These are phyloP conservation scores for Antheraea mylitta DNA, from an alignment of 1,140 invertebrate species.

Conservation along the genomic window DNA sequence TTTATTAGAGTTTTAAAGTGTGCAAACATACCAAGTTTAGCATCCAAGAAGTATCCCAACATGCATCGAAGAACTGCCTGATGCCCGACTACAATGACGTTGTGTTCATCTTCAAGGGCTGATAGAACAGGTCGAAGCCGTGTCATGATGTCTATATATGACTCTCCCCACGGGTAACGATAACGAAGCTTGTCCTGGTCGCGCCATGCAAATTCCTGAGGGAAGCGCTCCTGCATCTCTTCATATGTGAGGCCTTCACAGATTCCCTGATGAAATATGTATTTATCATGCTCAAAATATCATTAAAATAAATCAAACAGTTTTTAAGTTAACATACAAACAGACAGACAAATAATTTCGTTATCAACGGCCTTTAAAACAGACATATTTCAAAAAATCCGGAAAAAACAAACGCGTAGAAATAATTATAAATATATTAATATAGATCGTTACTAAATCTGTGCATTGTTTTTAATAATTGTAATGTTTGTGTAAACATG, in stretches of 20 bases:
- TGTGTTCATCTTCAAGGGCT: constrained; percentile 91
- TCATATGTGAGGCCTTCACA: constrained; percentile 94
- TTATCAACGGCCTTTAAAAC: too few relatives aligned
- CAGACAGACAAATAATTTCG: too few relatives aligned
- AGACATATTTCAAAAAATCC: too few relatives aligned
- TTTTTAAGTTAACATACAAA: too few relatives aligned
- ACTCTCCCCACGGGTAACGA: constrained; percentile 95
- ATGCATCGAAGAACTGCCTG: constrained; percentile 95
- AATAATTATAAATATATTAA: too few relatives aligned
- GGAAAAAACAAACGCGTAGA: too few relatives aligned
- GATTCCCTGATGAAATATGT: constrained; percentile 84
- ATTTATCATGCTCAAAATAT: too few relatives aligned
- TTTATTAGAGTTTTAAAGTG: too few relatives aligned
- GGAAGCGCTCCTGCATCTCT: constrained; percentile 94
- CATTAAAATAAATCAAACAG: too few relatives aligned
- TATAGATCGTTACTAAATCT: too few relatives aligned
- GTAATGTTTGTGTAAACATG: too few relatives aligned
- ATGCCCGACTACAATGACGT: constrained; percentile 93
- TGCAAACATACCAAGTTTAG: constrained; percentile 81
- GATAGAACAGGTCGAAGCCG: constrained; percentile 89
- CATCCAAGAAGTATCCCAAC: constrained; percentile 94
- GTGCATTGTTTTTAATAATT: too few relatives aligned
- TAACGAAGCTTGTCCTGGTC: constrained; percentile 96
- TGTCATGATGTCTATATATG: constrained; percentile 92
- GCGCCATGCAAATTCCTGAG: constrained; percentile 93